These are phyloP conservation scores for Thamnophis sirtalis DNA, from an alignment of 2,113 vertebrate genomes.

Conservation along the genomic window DNA sequence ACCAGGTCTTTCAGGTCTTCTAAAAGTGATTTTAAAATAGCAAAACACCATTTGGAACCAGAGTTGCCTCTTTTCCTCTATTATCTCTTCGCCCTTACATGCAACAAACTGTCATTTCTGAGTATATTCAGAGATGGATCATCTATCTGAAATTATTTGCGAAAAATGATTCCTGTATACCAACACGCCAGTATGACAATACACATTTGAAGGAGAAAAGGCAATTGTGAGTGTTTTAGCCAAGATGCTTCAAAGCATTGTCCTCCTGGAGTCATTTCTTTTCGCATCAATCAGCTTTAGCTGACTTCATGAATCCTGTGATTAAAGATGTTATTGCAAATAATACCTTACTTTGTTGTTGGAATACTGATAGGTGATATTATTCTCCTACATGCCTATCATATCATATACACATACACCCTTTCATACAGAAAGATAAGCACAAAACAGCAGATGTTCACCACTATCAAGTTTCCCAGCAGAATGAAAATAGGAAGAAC, in stretches of 20 bases:
- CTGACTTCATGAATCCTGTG: neutral
- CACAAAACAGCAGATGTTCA: neutral
- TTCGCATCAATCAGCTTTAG: neutral
- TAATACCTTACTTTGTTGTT: neutral
- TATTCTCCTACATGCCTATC: neutral
- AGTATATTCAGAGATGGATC: neutral
- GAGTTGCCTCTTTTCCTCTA: neutral
- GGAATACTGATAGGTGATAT: neutral
- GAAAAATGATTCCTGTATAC: neutral
- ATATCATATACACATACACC: neutral
- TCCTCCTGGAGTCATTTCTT: neutral
- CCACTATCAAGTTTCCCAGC: neutral
- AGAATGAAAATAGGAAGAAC: neutral
- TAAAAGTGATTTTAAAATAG: neutral
- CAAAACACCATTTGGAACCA: neutral
- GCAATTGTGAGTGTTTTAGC: neutral
- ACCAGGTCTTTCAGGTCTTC: neutral
- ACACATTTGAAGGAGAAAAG: neutral
- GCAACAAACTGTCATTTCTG: neutral
- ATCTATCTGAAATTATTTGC: neutral
- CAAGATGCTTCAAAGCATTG: neutral
- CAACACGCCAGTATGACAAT: neutral
- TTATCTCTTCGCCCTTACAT: neutral
- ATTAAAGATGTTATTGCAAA: neutral
- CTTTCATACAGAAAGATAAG: neutral